Evolutionary conservation across 2,797 vertebrate genomes (phyloP).

Genomic region (Labeo calbasu): DNA sequence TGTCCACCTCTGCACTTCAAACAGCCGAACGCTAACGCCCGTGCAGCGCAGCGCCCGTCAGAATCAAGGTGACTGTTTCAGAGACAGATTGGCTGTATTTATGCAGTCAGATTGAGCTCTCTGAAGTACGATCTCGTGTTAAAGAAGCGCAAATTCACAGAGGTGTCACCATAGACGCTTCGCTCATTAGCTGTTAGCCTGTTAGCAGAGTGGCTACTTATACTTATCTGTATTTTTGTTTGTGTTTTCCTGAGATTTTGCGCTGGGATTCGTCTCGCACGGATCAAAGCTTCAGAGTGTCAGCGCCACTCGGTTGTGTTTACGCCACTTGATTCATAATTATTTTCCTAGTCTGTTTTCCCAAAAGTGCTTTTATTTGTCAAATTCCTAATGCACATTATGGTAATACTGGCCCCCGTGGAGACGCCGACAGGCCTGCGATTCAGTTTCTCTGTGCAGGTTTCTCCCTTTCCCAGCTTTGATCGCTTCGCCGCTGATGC

Average conservation of each 20-base stretch:
- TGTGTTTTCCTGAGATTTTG: background rate
- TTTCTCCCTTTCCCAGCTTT: conserved; percentile 26
- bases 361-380: conserved; percentile 38
- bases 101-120: conserved; percentile 23
- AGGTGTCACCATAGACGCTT: background rate
- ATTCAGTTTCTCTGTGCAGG: conserved; percentile 33
- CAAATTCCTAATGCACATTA: conserved; percentile 29
- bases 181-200: conserved; percentile 13
- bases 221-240: background rate
- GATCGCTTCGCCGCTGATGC: conserved; percentile 37
- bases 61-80: conserved; percentile 56
- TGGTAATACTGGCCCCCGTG: conserved; percentile 29
- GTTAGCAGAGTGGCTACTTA: conserved; percentile 10
- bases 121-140: background rate
- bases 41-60: conserved; percentile 41
- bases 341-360: conserved; percentile 31
- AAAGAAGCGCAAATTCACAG: conserved; percentile 27
- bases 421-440: conserved; percentile 22
- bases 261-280: background rate
- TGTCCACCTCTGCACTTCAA: conserved; percentile 48
- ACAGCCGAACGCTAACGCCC: conserved; percentile 49
- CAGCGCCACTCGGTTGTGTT: conserved; percentile 4
- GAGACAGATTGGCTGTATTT: conserved; percentile 8
- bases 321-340: background rate
- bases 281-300: conserved; percentile 13